These are phyloP conservation scores for Scomberomorus guttatus DNA, from an alignment of 2,797 vertebrate species.

Conservation along the genomic window DNA sequence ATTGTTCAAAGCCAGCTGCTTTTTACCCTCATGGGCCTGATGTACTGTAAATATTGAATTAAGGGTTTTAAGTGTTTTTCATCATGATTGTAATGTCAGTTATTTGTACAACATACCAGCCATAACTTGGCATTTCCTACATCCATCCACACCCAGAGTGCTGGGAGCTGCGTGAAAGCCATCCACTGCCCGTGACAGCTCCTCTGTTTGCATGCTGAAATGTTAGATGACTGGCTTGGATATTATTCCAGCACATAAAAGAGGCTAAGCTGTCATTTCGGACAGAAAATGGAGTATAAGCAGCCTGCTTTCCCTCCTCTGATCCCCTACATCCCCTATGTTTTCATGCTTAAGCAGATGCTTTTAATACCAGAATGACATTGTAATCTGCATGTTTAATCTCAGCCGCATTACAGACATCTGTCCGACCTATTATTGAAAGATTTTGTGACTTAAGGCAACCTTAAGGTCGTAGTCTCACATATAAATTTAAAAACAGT, in stretches of 20 bases:
- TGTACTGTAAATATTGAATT: background rate
- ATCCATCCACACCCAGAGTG: slow-evolving; percentile 25
- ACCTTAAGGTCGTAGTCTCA: background rate
- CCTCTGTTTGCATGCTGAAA: slow-evolving; percentile 35
- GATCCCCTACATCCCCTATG: slow-evolving; percentile 57
- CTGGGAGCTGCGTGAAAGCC: slow-evolving; percentile 2
- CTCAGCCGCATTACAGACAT: slow-evolving; percentile 50
- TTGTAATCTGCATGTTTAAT: slow-evolving; percentile 68
- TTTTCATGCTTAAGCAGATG: slow-evolving; percentile 60
- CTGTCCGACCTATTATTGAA: slow-evolving; percentile 47
- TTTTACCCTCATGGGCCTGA: background rate
- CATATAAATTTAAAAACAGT: background rate
- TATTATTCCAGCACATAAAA: slow-evolving; percentile 54
- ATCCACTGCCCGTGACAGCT: slow-evolving; percentile 4
- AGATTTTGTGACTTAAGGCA: background rate
- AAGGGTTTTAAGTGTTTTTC: background rate
- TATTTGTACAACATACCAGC: background rate
- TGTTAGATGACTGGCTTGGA: slow-evolving; percentile 37
- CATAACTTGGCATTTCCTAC: slow-evolving; percentile 31
- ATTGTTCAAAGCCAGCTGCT: background rate
- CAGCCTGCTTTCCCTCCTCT: slow-evolving; percentile 48
- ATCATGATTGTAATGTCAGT: slow-evolving; percentile 5
- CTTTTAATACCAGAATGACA: slow-evolving; percentile 61
- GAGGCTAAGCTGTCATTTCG: slow-evolving; percentile 63
- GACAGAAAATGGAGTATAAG: slow-evolving; percentile 51